These are phyloP conservation scores for Stenopsyche tienmushanensis DNA, from an alignment of 1,140 invertebrate genomes.

Conservation along the genomic window DNA sequence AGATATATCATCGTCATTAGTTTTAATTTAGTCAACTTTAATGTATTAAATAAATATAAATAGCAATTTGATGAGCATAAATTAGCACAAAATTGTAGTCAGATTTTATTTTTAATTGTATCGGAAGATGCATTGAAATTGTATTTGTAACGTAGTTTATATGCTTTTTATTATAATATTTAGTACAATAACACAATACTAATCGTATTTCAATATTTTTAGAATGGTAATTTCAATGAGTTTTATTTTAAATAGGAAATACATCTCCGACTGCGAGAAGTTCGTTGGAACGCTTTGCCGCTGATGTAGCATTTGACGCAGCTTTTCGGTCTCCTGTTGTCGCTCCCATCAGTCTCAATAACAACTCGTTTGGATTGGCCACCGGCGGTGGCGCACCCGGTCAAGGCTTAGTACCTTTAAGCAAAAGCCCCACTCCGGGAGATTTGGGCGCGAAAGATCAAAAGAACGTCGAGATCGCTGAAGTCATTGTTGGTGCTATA, in stretches of 20 bases:
- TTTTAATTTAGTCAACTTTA: too few species aligned
- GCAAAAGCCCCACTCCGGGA: slow-evolving; percentile 83
- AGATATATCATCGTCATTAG: too few species aligned
- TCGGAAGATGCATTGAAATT: too few species aligned
- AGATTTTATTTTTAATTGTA: too few species aligned
- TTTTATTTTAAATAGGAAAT: slow-evolving; percentile 49
- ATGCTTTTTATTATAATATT: too few species aligned
- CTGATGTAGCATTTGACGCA: slow-evolving; percentile 70
- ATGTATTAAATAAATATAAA: too few species aligned
- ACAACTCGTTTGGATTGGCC: slow-evolving; percentile 73
- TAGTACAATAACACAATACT: too few species aligned
- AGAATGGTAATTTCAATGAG: too few species aligned
- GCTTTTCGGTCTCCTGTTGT: slow-evolving; percentile 65
- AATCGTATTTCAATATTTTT: too few species aligned
- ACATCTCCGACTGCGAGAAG: slow-evolving; percentile 63
- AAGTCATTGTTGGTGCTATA: slow-evolving; percentile 94
- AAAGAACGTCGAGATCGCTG: slow-evolving; percentile 91
- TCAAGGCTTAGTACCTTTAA: slow-evolving; percentile 75
- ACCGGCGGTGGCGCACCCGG: slow-evolving; percentile 78
- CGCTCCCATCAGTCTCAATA: slow-evolving; percentile 71
- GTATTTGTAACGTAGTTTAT: too few species aligned
- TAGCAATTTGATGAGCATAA: too few species aligned
- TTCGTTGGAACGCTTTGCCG: slow-evolving; percentile 68
- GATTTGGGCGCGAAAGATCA: slow-evolving; percentile 72
- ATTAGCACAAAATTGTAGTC: too few species aligned